A percentile compares a stretch with the other conserved stretches of the same genome.
Conservation (phyloP, 2,888 invertebrate genomes). For the Caenorhabditis wallacei region DNA sequence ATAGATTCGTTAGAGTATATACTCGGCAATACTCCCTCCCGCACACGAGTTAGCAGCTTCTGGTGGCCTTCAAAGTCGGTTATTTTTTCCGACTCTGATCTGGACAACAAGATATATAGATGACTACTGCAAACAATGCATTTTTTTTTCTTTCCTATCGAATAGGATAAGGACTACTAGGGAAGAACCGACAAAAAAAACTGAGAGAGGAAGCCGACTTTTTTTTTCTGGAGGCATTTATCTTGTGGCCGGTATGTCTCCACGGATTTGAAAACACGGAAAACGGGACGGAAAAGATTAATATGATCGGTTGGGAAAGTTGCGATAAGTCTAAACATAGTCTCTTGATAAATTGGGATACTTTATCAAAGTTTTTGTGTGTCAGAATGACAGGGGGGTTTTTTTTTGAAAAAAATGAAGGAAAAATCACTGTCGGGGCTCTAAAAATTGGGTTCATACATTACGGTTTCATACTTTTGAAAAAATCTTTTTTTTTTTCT, state of each 20-base stretch:
- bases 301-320: constrained; percentile 28
- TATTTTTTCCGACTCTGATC: constrained; percentile 54
- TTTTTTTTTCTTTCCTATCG: constrained; percentile 1
- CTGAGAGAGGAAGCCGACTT: constrained; percentile 1
- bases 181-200: constrained; percentile 12
- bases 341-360: neutral
- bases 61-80: constrained; percentile 1
- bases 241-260: constrained; percentile 53
- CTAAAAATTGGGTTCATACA: too few relatives aligned
- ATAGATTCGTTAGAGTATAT: constrained; percentile 55
- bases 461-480: too few relatives aligned
- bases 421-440: too few relatives aligned
- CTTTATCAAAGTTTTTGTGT: too few relatives aligned
- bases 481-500: too few relatives aligned
- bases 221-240: constrained; percentile 18
- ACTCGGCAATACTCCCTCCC: constrained; percentile 9
- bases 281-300: constrained; percentile 5
- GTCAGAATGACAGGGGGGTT: too few relatives aligned
- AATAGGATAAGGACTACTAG: constrained; percentile 37
- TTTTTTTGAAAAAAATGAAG: constrained; percentile 1
- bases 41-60: neutral
- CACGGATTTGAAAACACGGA: constrained; percentile 27
- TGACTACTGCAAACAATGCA: constrained; percentile 33
- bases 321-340: constrained; percentile 15
- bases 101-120: constrained; percentile 45